Evolutionary conservation across 2,113 vertebrate genomes (phyloP).

Genomic region (Tringa solitaria): DNA sequence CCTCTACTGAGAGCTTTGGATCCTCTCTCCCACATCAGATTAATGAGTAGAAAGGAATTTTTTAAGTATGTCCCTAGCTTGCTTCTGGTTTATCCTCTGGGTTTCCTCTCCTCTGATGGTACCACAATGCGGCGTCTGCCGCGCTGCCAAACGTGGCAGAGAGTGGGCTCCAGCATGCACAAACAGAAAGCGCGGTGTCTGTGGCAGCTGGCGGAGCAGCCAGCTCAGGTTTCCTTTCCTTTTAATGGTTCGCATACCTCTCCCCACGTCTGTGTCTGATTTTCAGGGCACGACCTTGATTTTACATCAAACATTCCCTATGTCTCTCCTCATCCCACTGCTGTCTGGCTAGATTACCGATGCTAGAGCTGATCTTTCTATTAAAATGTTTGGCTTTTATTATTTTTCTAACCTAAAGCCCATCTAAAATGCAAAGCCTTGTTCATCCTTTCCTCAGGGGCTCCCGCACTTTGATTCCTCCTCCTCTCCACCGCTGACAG

Average conservation of each 20-base stretch:
- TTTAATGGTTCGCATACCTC: constrained; percentile 63
- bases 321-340: constrained; percentile 48
- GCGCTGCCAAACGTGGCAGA: neutral
- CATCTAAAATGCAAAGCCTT: constrained; percentile 49
- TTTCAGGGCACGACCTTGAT: constrained; percentile 61
- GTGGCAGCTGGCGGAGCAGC: constrained; percentile 4
- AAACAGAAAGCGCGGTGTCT: neutral
- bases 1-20: neutral
- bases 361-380: constrained; percentile 59
- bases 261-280: constrained; percentile 58
- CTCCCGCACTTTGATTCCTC: constrained; percentile 14
- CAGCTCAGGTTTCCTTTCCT: constrained; percentile 57
- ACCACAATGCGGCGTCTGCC: neutral
- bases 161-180: constrained; percentile 6
- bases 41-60: constrained; percentile 35
- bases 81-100: constrained; percentile 21
- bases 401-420: constrained; percentile 57
- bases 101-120: constrained; percentile 27
- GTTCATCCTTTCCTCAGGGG: constrained; percentile 40
- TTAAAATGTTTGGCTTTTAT: constrained; percentile 57
- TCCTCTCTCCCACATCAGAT: neutral
- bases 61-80: neutral
- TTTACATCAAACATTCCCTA: constrained; percentile 59
- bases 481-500: neutral
- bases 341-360: constrained; percentile 60